phyloP scores from a whole-genome alignment of 2,113 vertebrate species.

The Halcyon senegalensis region DNA sequence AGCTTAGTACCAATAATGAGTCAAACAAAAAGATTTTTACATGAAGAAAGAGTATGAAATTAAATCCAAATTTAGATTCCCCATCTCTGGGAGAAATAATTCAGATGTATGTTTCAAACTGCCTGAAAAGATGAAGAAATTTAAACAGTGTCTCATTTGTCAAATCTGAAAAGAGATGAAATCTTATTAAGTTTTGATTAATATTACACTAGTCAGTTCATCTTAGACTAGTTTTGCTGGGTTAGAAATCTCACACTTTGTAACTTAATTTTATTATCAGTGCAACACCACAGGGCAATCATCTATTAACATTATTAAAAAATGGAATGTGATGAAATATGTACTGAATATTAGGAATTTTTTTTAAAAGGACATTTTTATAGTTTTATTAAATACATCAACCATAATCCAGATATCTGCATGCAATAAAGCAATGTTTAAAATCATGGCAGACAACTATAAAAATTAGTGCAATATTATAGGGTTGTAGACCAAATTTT shows the following conservation, averaged over 20 bases:
- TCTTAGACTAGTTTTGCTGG: not conserved
- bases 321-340: not conserved
- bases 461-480: not conserved
- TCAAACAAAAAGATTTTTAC: not conserved
- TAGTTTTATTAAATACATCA: not conserved
- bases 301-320: not conserved
- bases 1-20: not conserved
- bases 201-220: not conserved
- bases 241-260: not conserved
- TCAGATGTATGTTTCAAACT: not conserved
- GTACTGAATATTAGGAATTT: not conserved
- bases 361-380: not conserved
- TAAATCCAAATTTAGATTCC: not conserved
- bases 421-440: not conserved
- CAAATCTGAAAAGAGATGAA: not conserved
- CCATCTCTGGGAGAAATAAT: not conserved
- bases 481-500: not conserved
- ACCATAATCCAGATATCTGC: not conserved
- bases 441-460: not conserved
- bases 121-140: not conserved
- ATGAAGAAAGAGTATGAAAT: not conserved
- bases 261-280: not conserved
- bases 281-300: not conserved
- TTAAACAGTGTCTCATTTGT: not conserved
- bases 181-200: not conserved